Conservation (phyloP, 2,797 vertebrate species). For the Lagorchestes hirsutus region DNA sequence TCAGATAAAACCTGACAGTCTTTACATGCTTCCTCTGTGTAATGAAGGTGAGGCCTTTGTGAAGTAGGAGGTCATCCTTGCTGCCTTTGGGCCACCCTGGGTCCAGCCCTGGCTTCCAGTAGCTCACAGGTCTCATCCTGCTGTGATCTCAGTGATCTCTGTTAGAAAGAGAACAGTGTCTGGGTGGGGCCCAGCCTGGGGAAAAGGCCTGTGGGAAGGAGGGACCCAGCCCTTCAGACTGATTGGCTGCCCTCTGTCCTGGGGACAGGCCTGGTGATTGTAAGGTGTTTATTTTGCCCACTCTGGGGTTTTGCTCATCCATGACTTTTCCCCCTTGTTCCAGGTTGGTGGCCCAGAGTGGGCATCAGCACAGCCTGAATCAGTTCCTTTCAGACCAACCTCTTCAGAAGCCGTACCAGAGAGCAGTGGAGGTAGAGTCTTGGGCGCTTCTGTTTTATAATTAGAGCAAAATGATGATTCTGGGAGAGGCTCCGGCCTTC, state of each 20-base stretch:
- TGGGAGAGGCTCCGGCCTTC: background rate
- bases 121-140: background rate
- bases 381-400: slow-evolving; percentile 53
- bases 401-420: slow-evolving; percentile 69
- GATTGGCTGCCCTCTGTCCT: background rate
- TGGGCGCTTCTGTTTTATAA: slow-evolving; percentile 1
- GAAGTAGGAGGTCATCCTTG: background rate
- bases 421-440: slow-evolving; percentile 59
- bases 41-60: background rate
- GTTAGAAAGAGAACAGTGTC: background rate
- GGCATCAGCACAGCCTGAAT: slow-evolving; percentile 59
- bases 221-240: too few relatives aligned
- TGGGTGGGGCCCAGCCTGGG: background rate
- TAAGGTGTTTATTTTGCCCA: background rate
- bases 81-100: background rate
- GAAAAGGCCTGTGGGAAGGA: background rate
- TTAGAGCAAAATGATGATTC: slow-evolving; percentile 10
- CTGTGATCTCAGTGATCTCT: background rate
- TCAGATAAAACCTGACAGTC: background rate
- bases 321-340: slow-evolving; percentile 1
- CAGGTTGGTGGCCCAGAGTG: slow-evolving; percentile 70
- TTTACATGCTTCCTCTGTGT: background rate
- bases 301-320: background rate
- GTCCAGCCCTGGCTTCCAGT: background rate
- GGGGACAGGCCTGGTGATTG: background rate